Conservation (phyloP, 2,888 invertebrate genomes). For the Hoplodrina ambigua region DNA sequence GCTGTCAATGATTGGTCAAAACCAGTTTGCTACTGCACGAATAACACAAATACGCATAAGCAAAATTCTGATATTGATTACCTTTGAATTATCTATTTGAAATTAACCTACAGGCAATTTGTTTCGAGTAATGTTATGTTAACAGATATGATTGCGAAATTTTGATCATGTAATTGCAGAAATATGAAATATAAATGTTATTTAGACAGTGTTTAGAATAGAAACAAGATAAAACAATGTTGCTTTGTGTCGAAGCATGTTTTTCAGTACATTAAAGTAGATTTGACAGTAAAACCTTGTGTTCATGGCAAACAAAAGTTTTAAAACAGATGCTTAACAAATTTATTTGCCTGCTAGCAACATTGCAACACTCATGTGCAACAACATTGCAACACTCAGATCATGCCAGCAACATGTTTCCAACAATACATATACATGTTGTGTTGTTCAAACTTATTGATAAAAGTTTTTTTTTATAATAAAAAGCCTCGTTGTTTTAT, state of each 20-base stretch:
- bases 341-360: no score
- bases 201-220: neutral
- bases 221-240: neutral
- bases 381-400: no score
- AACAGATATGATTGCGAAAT: slow-evolving; percentile 37
- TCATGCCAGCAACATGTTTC: no score
- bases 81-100: slow-evolving; percentile 51
- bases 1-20: slow-evolving; percentile 16
- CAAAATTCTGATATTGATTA: slow-evolving; percentile 29
- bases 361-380: no score
- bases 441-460: no score
- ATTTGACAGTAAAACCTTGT: no score
- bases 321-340: no score
- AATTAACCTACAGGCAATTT: slow-evolving; percentile 34
- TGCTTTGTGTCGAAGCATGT: neutral
- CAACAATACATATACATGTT: no score
- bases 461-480: no score
- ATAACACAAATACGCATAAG: slow-evolving; percentile 8
- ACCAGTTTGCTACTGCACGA: slow-evolving; percentile 13
- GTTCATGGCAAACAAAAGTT: no score
- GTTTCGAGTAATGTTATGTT: slow-evolving; percentile 18
- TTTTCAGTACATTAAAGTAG: neutral
- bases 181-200: neutral
- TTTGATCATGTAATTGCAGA: slow-evolving; percentile 26
- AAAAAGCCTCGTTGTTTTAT: no score